phyloP scores from a whole-genome alignment of 1,140 invertebrate genomes.

The Rhizoglyphus robini region DNA sequence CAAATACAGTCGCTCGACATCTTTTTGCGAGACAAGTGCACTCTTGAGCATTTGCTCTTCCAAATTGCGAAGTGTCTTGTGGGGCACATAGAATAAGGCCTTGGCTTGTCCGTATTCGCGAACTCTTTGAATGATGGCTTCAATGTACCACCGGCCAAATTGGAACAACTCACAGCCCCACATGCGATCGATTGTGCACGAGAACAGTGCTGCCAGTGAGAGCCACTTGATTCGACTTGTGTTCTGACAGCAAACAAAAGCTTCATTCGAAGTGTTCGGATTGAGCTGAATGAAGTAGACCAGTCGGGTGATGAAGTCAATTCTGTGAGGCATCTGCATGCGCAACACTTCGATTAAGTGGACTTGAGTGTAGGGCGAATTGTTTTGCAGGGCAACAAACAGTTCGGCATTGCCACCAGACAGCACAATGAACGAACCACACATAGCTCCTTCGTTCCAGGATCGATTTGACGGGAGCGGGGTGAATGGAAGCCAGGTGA shows the following conservation, averaged over 20 bases:
- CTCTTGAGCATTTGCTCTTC: too few species aligned
- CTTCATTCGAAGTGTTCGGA: too few species aligned
- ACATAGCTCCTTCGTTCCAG: constrained; percentile 4
- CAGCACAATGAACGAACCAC: neutral
- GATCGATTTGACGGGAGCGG: neutral
- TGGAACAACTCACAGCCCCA: neutral
- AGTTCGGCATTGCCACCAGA: neutral
- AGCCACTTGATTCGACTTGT: neutral
- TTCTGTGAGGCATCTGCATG: constrained; percentile 6
- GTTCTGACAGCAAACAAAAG: too few species aligned
- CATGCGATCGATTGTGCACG: neutral
- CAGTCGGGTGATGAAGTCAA: neutral
- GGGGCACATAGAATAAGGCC: too few species aligned
- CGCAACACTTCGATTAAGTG: too few species aligned
- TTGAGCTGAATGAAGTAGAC: neutral
- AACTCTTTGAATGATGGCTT: too few species aligned
- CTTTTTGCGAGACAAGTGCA: too few species aligned
- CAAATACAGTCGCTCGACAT: too few species aligned
- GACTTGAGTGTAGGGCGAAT: neutral
- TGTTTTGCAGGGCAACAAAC: neutral
- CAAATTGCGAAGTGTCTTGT: too few species aligned
- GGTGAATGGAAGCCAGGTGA: constrained; percentile 15
- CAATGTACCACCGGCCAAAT: too few species aligned
- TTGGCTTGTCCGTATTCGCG: too few species aligned
- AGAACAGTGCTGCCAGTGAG: too few species aligned